These are phyloP conservation scores for Ditula angustiorana DNA, from an alignment of 2,888 invertebrate species.

Conservation along the genomic window DNA sequence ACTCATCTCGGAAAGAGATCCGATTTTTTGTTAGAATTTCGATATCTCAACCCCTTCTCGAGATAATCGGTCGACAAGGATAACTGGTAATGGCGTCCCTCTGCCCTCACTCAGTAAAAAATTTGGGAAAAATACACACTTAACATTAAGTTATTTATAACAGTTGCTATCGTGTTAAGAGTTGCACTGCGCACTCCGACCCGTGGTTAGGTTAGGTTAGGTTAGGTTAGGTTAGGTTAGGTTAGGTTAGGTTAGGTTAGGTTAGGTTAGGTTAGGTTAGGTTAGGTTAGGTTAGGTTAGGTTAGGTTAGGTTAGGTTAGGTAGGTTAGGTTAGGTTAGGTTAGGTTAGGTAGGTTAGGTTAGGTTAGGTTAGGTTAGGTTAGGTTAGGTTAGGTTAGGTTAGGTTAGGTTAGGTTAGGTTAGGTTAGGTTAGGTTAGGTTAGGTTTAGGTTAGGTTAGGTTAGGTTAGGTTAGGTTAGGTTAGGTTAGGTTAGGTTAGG, in stretches of 20 bases:
- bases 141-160: too few relatives aligned
- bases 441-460: slow-evolving; percentile 20
- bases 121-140: too few relatives aligned
- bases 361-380: slow-evolving; percentile 43
- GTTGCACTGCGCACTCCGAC: too few relatives aligned
- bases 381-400: slow-evolving; percentile 37
- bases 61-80: too few relatives aligned
- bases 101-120: too few relatives aligned
- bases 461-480: slow-evolving; percentile 20
- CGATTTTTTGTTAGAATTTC: too few relatives aligned
- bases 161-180: too few relatives aligned
- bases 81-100: too few relatives aligned
- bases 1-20: too few relatives aligned
- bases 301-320: slow-evolving; percentile 46
- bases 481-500: slow-evolving; percentile 20
- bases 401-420: slow-evolving; percentile 42
- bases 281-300: slow-evolving; percentile 42
- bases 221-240: slow-evolving; percentile 29
- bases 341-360: slow-evolving; percentile 48
- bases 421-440: slow-evolving; percentile 17
- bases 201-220: slow-evolving; percentile 14
- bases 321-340: slow-evolving; percentile 48
- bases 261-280: slow-evolving; percentile 41
- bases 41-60: too few relatives aligned
- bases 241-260: slow-evolving; percentile 35